Base-by-base conservation (phyloP, 2,888 invertebrate species). In the Alsophila aescularia region DNA sequence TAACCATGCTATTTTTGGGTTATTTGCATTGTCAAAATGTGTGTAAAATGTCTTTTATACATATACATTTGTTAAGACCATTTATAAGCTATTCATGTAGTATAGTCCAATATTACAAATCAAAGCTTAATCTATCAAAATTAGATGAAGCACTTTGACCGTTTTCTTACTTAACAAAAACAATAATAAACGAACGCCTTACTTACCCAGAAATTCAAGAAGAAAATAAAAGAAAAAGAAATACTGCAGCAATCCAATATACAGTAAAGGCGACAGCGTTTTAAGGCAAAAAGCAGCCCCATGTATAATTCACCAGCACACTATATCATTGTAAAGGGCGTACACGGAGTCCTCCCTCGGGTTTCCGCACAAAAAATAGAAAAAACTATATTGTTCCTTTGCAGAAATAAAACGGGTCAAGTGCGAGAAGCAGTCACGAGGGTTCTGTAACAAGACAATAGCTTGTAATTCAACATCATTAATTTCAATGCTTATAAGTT, bases 221-320 rank as follows among this genome's bases (percentile, higher is more conserved):
- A n/a, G 15, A 13, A 36, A 41, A 53, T 31, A 39, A 40, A 44
- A 24, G 7, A 5, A 6, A 47, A 43, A 13, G 32, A 31, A 42
- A 36, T 24, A 48, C 42, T 37, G 49, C 18, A 44, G 29, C 18
- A 36, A 13, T 27, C 39, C 39, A 44, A 49, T 49, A 49, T 36
- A 24, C 35, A 41, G 24, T 12, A 36, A 44, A 39, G 41, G 15
- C 47, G 58, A 57, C 57, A 57, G 44, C 37, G 36, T 52, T 62
- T 62, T 52, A 45, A 36, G 40, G 50, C 54, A 60, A 68, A 62
- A 59, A 61, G 50, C 58, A 58, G 24, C 52, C 53, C 67, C 54
- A 77, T 77, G 77, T 75, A 70, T 77, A 77, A 77, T 77, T 77
- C 77, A 77, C 15, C 60, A 67, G 62, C 51, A 58, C 55, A 64